Evolutionary conservation across 2,888 invertebrate genomes (phyloP), one percentile per base, ranked within the genome.

Genomic region (Hypomecis atomaria): DNA sequence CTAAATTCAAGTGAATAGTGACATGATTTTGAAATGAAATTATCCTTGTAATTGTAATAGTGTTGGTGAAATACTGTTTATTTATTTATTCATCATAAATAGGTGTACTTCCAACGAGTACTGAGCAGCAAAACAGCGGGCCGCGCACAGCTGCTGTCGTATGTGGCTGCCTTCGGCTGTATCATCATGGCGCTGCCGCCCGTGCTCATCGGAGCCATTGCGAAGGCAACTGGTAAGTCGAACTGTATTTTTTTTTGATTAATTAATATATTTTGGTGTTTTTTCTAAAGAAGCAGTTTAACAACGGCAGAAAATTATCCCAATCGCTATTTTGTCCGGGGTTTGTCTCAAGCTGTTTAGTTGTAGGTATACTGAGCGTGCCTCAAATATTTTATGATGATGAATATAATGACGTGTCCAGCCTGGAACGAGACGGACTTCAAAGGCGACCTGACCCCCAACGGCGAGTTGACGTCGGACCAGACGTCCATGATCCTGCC

Each of bases 21-120:
- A 23, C 23, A 23, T 23, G 23, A 23, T 23, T 23, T 23, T 23
- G 23, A 23, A 23, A 23, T 38, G 1, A 8, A 8, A 38, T 3
- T 38, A 38, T 9, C 38, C 6, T 38, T 38, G 38, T 40, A 11
- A 23, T 37, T 7, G 13, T 50, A 4, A 37, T 2, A 36, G 48
- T 10, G 6, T 11, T 37, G 37, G 8, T 42, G 7, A n/a, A 44
- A 4, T 48, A 23, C 23, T 23, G 23, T 23, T 23, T 3, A 23
- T 23, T 23, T 2, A 23, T 23, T 23, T 23, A 10, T 23, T 40
- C n/a, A 23, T 6, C 6, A 8, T 7, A 61, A 36, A 44, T 88
- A 97, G 95, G 99, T 99, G 38, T 99, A 99, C 87, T 99, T 99
- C 91, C 99, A 99, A 94, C 95, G 99, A 47, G 99, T 99, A 57